Base-by-base conservation (phyloP, 2,113 vertebrate species). In the Climacteris rufus region DNA sequence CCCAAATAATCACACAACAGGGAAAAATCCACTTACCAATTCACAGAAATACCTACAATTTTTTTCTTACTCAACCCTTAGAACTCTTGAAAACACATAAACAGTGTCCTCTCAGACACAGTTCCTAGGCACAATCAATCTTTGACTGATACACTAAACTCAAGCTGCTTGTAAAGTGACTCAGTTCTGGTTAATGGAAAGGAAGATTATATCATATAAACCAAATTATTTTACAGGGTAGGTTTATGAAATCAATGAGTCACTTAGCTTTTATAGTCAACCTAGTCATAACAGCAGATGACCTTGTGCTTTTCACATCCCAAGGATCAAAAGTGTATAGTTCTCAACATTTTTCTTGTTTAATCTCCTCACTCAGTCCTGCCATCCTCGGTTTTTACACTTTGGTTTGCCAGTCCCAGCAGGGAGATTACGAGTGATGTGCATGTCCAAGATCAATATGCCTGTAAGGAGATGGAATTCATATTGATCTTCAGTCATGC, bases 401-500 rank as follows among this genome's bases (percentile, higher is more conserved):
- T 91, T 94, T 72, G 49, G 49, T 87, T 95, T 91, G 69, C 74
- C 80, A 60, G 53, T 65, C 91, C 65, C 54, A 92, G 54, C 56
- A 79, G 56, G 40, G 45, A 92, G 56, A 93, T 97, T 66, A 72
- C 0, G 1, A 93, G 65, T 81, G 79, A 96, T 60, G 79, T 30
- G 64, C 0, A 2, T 70, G 50, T 27, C 83, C 42, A 79, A 83
- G 82, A 96, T 96, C 94, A 89, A 94, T 86, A 71, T 28, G 53
- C 83, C 78, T 85, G 61, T 69, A 88, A 92, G 90, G 56, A 86
- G 84, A 75, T 33, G 64, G 74, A 89, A 92, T 75, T 80, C 68
- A 72, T 78, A 75, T 63, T 76, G 75, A 93, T 96, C 75, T 91
- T 71, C 72, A 89, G 71, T 83, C 93, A 92, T 35, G 88, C 88